Base-by-base conservation (phyloP, 2,888 invertebrate species). In the Hololepta plana region DNA sequence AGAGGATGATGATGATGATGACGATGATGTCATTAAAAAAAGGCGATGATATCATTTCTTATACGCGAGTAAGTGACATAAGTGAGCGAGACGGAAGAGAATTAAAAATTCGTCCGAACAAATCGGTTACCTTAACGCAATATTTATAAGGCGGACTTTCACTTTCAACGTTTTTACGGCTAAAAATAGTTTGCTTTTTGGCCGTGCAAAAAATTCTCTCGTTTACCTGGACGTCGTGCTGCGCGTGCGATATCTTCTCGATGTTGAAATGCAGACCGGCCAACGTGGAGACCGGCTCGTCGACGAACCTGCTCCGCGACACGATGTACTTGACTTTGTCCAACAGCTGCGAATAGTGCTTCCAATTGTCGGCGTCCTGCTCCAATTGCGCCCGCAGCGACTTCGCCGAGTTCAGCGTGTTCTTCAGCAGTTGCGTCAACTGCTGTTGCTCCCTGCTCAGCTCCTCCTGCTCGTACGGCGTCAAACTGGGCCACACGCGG, bases 401-500 rank as follows among this genome's bases (percentile, higher is more conserved):
- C 42, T 81, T 80, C 1, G 88, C 87, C 3, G 75, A 73, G 45
- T 81, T 79, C 35, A 85, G 53, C 0, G 80, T 81, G 38, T 82
- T 82, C 46, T 84, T 79, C 38, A 87, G 49, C 17, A 76, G 54
- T 40, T 85, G 82, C 20, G 76, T 81, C 45, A 81, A 72, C 37
- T 76, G 72, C 35, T 82, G 76, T 37, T 82, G 72, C 39, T 84
- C 81, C 14, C 73, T 67, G 7, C 81, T 77, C 8, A 90, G 52
- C 40, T 81, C 80, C 37, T 84, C 81, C 40, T 87, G 84, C 42
- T 87, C 84, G 11, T 72, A 64, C 4, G 72, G 64, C 13, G 72
- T 72, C 15, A 88, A 53, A 2, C 87, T 85, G 0, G 85, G 77
- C 79, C 84, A 84, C 29, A 88, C 84, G 43, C 79, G 79, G 41